Conservation (phyloP, 2,888 invertebrate genomes). For the Patella ulyssiponensis region DNA sequence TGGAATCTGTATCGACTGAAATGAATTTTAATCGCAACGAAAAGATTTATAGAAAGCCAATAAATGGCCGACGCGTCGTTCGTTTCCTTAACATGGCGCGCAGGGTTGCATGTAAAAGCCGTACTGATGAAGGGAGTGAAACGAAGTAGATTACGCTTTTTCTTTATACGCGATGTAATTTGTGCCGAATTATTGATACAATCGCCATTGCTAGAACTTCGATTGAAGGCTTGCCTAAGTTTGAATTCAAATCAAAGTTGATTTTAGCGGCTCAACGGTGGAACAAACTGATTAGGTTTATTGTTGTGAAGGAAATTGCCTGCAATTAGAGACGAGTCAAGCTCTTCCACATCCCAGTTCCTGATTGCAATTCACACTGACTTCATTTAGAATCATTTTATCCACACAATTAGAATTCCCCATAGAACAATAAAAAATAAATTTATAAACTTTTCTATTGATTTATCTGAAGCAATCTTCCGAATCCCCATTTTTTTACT, state of each 20-base stretch:
- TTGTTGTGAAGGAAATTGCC: slow-evolving; percentile 4
- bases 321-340: slow-evolving; percentile 1
- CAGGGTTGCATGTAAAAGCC: not conserved
- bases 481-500: not conserved
- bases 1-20: not conserved
- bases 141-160: slow-evolving; percentile 11
- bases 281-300: slow-evolving; percentile 2
- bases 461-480: too few species aligned
- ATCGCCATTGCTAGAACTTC: not conserved
- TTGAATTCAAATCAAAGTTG: slow-evolving; percentile 12
- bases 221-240: slow-evolving; percentile 2
- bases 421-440: not conserved
- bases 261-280: not conserved
- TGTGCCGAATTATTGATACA: slow-evolving; percentile 9
- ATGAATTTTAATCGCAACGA: slow-evolving; percentile 4
- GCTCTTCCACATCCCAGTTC: not conserved
- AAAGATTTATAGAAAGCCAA: not conserved
- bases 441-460: not conserved
- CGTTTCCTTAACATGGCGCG: not conserved
- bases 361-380: slow-evolving; percentile 2
- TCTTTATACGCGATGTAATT: not conserved
- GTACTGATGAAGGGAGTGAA: slow-evolving; percentile 1
- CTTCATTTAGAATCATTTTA: slow-evolving; percentile 11
- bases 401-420: not conserved
- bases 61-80: slow-evolving; percentile 6